Percentiles rank a stretch among this genome's conserved stretches.
These are phyloP conservation scores for Plutella xylostella DNA, from an alignment of 2,888 invertebrate genomes.

Conservation along the genomic window DNA sequence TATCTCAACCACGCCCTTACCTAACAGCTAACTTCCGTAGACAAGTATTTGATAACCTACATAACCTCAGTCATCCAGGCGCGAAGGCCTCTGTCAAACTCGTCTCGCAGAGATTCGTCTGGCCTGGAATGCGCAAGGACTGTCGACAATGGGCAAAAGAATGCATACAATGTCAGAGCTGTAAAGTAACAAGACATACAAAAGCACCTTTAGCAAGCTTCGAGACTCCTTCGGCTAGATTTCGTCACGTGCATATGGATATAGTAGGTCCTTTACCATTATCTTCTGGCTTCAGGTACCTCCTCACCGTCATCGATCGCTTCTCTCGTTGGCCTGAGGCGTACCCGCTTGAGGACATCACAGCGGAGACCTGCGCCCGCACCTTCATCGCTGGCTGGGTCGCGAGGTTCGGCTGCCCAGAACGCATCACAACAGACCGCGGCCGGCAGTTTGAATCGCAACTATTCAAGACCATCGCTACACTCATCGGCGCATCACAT, in stretches of 20 bases:
- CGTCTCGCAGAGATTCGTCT: no score
- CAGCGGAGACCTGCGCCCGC: constrained; percentile 20
- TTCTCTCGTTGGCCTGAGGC: constrained; percentile 20
- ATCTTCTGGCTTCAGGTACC: constrained; percentile 18
- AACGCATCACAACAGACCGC: constrained; percentile 27
- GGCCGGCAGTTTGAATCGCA: constrained; percentile 31
- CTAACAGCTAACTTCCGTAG: no score
- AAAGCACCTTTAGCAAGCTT: not conserved
- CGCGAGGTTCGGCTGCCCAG: constrained; percentile 6
- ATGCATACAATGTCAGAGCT: not conserved
- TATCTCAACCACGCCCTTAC: no score
- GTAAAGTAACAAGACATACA: not conserved
- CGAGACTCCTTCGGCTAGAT: not conserved
- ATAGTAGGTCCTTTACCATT: constrained; percentile 7
- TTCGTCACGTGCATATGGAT: constrained; percentile 7
- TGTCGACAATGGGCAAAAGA: not conserved
- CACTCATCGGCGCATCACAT: constrained; percentile 8
- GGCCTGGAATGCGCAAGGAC: not conserved
- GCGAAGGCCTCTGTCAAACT: no score
- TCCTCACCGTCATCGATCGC: constrained; percentile 20
- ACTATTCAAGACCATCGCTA: constrained; percentile 22
- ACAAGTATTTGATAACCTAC: no score
- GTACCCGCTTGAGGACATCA: constrained; percentile 17
- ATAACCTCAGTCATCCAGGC: no score
- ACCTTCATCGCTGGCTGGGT: constrained; percentile 7